Base-by-base conservation (phyloP, 1,140 invertebrate species). In the Eueides isabella region DNA sequence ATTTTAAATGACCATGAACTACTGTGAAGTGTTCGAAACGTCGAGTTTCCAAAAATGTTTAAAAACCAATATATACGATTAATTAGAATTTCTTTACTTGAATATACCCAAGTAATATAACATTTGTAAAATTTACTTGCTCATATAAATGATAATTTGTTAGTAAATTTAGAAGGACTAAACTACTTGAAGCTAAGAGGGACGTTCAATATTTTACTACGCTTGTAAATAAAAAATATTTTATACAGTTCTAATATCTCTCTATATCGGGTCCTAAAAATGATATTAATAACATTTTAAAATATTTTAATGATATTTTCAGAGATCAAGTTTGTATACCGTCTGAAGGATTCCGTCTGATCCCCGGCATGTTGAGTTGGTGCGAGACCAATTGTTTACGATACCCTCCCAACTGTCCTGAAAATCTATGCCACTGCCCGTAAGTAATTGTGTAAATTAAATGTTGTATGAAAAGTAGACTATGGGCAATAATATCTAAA, bases 401-500 rank as follows among this genome's bases (percentile, higher is more conserved):
- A 38, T 97, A 97, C 88, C 97, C 97, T 19, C 97, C 97, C 2
- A 97, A 97, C 86, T 98, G 97, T 88, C 97, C 97, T 0, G 88
- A 94, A 26, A 88, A 93, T 9, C 93, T 97, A 11, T 98, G 97
- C 76, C 90, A 94, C 61, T 98, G 97, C 83, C 97, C 97, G 97
- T 97, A 94, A 96, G 97, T 96, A 91, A 30, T 26, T 61, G 7
- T 29, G 19, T 2, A 14, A 14, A 61, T 61, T 14, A 26, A 28
- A n/a, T 61, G 1, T n/a, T n/a, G n/a, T n/a, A n/a, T n/a, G n/a
- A n/a, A n/a, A n/a, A n/a, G n/a, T n/a, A n/a, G n/a, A n/a, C n/a
- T n/a, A n/a, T n/a, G n/a, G n/a, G n/a, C n/a, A n/a, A n/a, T n/a
- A n/a, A n/a, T n/a, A n/a, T n/a, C n/a, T n/a, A n/a, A n/a, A n/a